Conservation (phyloP, 1,140 invertebrate species). For the Trichonephila clavipes region DNA sequence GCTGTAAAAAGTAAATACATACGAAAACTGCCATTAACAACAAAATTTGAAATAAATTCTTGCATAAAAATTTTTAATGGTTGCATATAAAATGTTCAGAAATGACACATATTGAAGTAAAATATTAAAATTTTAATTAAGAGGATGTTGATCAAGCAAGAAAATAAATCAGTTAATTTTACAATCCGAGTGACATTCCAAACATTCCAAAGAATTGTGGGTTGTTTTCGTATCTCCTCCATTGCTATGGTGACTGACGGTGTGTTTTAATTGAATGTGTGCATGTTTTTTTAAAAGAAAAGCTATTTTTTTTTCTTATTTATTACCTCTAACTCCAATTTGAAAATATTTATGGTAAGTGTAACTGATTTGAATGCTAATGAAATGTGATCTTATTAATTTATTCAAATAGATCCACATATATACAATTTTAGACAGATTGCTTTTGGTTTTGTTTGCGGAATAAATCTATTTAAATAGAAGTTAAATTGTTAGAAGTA, state of each 20-base stretch:
- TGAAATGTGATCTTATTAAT: neutral
- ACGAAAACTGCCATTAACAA: too few species aligned
- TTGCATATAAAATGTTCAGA: too few species aligned
- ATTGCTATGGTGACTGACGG: slow-evolving; percentile 62
- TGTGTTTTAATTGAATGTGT: neutral
- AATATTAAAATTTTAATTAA: neutral
- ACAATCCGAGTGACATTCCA: slow-evolving; percentile 46
- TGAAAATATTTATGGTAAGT: neutral
- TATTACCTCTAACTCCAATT: neutral
- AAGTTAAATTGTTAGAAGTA: too few species aligned
- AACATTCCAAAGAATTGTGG: slow-evolving; percentile 61
- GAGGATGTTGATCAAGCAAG: neutral
- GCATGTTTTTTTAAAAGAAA: neutral
- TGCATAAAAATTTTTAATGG: too few species aligned
- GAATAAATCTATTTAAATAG: neutral
- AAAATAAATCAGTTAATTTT: slow-evolving; percentile 39
- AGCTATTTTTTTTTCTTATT: neutral
- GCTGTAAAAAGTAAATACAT: too few species aligned
- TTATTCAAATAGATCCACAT: slow-evolving; percentile 18
- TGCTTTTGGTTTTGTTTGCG: neutral
- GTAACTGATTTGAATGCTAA: neutral
- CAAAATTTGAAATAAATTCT: too few species aligned
- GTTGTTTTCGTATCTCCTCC: slow-evolving; percentile 67
- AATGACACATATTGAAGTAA: too few species aligned
- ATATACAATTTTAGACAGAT: neutral